A percentile compares a stretch with the other conserved stretches of the same genome.
Conservation (phyloP, 1,140 invertebrate species). For the Drosophila sproati region DNA sequence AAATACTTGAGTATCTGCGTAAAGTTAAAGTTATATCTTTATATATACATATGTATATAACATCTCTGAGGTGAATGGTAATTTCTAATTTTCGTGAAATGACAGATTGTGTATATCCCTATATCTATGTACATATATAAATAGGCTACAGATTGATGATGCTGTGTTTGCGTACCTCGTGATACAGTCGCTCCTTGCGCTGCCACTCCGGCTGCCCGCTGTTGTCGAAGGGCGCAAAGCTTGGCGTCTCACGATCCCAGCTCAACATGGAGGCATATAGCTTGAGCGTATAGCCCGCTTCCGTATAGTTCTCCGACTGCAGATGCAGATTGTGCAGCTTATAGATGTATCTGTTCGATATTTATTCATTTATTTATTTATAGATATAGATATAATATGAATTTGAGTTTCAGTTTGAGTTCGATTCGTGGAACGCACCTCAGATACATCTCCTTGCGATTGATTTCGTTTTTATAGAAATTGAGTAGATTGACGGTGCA, state of each 20-base stretch:
- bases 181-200: slow-evolving; percentile 96
- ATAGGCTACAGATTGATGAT: background rate
- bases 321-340: slow-evolving; percentile 97
- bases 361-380: background rate
- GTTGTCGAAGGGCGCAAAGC: slow-evolving; percentile 84
- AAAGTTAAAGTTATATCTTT: too few species aligned
- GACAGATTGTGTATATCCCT: too few species aligned
- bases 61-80: too few species aligned
- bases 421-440: slow-evolving; percentile 82
- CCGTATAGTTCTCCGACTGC: slow-evolving; percentile 96
- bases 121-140: background rate
- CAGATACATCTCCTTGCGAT: slow-evolving; percentile 98
- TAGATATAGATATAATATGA: background rate
- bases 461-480: slow-evolving; percentile 98
- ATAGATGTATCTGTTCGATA: slow-evolving; percentile 92
- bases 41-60: too few species aligned
- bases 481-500: slow-evolving; percentile 98
- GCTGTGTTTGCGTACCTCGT: slow-evolving; percentile 86
- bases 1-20: slow-evolving; percentile 94
- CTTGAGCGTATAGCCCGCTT: slow-evolving; percentile 97
- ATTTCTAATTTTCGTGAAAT: too few species aligned
- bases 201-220: slow-evolving; percentile 92
- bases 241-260: slow-evolving; percentile 91
- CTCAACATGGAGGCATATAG: slow-evolving; percentile 95
- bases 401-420: background rate